Percentiles rank a stretch among this genome's conserved stretches.
Evolutionary conservation across 2,888 invertebrate species (phyloP).

Genomic region (Drosophila peninsularis): DNA sequence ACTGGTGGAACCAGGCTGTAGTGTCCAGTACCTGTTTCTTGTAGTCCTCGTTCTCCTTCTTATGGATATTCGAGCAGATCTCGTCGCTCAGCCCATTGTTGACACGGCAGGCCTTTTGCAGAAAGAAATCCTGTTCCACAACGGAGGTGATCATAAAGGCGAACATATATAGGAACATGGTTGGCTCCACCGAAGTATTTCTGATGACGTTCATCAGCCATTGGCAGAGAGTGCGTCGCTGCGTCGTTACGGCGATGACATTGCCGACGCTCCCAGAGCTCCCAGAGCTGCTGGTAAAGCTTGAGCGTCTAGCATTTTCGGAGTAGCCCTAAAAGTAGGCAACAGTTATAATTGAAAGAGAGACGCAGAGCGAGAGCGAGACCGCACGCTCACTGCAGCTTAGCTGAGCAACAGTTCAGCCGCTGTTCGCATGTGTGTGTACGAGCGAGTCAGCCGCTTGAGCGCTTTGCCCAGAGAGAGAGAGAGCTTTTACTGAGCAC

Average conservation of each 20-base stretch:
- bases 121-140: conserved; percentile 91
- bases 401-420: conserved; percentile 12
- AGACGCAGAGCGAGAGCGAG: background rate
- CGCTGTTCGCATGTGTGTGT: background rate
- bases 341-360: conserved; percentile 1
- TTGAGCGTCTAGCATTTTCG: conserved; percentile 43
- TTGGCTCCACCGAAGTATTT: conserved; percentile 91
- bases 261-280: conserved; percentile 17
- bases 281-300: conserved; percentile 51
- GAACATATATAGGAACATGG: conserved; percentile 95
- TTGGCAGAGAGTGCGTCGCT: conserved; percentile 19
- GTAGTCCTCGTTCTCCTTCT: conserved; percentile 85
- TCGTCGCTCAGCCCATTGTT: conserved; percentile 89
- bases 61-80: conserved; percentile 88
- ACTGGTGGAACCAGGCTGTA: conserved; percentile 91
- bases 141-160: conserved; percentile 93
- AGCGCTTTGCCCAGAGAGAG: background rate
- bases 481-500: background rate
- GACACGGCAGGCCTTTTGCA: conserved; percentile 91
- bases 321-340: conserved; percentile 68
- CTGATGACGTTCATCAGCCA: conserved; percentile 33
- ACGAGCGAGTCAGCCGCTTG: background rate
- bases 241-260: conserved; percentile 5
- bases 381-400: background rate
- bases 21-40: conserved; percentile 91